Evolutionary conservation across 2,888 invertebrate species (phyloP), one percentile per base, ranked within the genome.

Genomic region (Aquatica leii): DNA sequence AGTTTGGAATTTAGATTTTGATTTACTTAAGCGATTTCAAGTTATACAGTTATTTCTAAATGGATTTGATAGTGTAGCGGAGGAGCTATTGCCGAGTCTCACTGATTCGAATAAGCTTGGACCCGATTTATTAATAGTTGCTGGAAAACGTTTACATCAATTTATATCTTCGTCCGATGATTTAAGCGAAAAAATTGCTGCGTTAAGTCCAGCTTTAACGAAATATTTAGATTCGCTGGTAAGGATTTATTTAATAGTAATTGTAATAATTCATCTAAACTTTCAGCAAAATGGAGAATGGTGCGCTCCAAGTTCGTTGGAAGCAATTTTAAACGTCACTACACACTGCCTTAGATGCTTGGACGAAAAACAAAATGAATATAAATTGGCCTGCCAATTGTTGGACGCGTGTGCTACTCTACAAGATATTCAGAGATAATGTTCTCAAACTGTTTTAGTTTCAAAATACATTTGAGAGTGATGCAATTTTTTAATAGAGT

Each of bases 111-210:
- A 88, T 71, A 81, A 85, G 43, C 65, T 96, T 60, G 88, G 93
- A 8, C 84, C 86, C 0, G 87, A 91, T 67, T 82, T 97, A 62
- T 80, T 96, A 20, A 87, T 90, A 20, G 87, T 97, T 57, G 92
- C 91, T n/a, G 94, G 92, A 4, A 90, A 92, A 77, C 86, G 97
- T 68, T 81, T 97, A 64, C 88, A 89, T 78, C 85, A 88, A 48
- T 87, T 85, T 69, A 84, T 89, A 71, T 86, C 83, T 71, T 86
- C 82, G 72, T 86, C 87, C 63, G 87, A 80, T 67, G 82, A 83
- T 76, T 84, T 86, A 72, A 87, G 85, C 70, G 88, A 84, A 78
- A 90, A 87, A 83, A 86, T 95, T 46, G 89, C 93, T 0, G 88
- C 90, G 4, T 86, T 95, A 67, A 91, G 92, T 62, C 91, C 95